Percentiles rank a stretch among this genome's conserved stretches.
These are phyloP conservation scores for Drosophila demipolita DNA, from an alignment of 2,888 invertebrate species.

Conservation along the genomic window DNA sequence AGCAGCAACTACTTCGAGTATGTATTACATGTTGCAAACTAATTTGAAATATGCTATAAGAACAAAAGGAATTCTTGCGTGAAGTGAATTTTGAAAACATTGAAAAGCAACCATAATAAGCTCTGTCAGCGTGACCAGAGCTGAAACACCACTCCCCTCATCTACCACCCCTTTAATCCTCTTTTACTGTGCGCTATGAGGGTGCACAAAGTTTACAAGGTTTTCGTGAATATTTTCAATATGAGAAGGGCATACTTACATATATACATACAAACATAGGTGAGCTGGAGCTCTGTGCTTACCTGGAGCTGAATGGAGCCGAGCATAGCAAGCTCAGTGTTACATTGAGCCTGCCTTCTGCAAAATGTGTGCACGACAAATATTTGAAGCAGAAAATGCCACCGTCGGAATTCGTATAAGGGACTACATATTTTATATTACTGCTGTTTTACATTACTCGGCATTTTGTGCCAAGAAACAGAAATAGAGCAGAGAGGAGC, in stretches of 20 bases:
- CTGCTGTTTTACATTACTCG: constrained; percentile 67
- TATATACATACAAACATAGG: constrained; percentile 23
- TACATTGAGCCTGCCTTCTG: constrained; percentile 37
- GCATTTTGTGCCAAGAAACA: constrained; percentile 55
- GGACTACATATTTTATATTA: constrained; percentile 70
- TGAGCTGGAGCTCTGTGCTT: constrained; percentile 33
- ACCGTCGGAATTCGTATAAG: constrained; percentile 64
- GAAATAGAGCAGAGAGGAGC: constrained; percentile 10
- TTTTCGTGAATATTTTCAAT: constrained; percentile 65
- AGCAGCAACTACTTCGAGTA: constrained; percentile 15
- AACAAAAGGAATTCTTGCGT: constrained; percentile 72
- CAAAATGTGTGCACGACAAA: constrained; percentile 64
- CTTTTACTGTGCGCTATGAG: constrained; percentile 29
- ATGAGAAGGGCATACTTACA: constrained; percentile 27
- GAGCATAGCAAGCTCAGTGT: constrained; percentile 32
- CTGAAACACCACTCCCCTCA: constrained; percentile 7
- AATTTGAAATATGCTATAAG: constrained; percentile 65
- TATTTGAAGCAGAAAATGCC: constrained; percentile 72
- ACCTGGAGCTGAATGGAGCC: constrained; percentile 27
- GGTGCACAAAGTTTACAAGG: constrained; percentile 57
- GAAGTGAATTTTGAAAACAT: constrained; percentile 67
- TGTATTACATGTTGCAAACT: constrained; percentile 49
- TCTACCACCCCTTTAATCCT: not conserved
- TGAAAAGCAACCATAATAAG: constrained; percentile 61
- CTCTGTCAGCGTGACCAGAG: constrained; percentile 70